phyloP scores from a whole-genome alignment of 1,140 invertebrate species.

The Drosophila sp. region DNA sequence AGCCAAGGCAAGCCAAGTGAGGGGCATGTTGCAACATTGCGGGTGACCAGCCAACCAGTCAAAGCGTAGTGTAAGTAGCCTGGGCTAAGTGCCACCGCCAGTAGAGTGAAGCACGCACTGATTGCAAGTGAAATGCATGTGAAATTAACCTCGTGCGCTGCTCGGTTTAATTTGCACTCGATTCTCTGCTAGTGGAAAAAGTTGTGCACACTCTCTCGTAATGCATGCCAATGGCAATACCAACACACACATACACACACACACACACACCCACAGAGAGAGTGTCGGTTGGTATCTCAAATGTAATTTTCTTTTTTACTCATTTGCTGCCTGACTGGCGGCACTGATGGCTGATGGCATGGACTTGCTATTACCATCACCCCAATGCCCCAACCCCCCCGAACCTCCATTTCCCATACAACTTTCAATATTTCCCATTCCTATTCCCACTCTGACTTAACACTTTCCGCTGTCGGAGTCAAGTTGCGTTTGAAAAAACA shows the following conservation, averaged over 20 bases:
- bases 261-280: background rate
- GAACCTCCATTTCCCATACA: background rate
- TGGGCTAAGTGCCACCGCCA: slow-evolving; percentile 67
- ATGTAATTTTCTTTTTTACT: slow-evolving; percentile 75
- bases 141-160: slow-evolving; percentile 76
- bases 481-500: slow-evolving; percentile 43
- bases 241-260: slow-evolving; percentile 13
- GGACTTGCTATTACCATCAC: slow-evolving; percentile 26
- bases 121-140: slow-evolving; percentile 78
- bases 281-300: slow-evolving; percentile 53
- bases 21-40: background rate
- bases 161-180: slow-evolving; percentile 77
- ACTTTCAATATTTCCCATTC: slow-evolving; percentile 4
- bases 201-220: slow-evolving; percentile 20
- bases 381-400: background rate
- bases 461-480: slow-evolving; percentile 33
- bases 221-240: slow-evolving; percentile 59
- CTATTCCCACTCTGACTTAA: slow-evolving; percentile 19
- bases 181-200: slow-evolving; percentile 54
- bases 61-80: slow-evolving; percentile 73
- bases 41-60: slow-evolving; percentile 36
- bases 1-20: background rate
- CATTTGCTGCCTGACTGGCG: slow-evolving; percentile 71
- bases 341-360: slow-evolving; percentile 49
- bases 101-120: slow-evolving; percentile 69